phyloP scores from a whole-genome alignment of 2,113 vertebrate species.

The Ellobius talpinus region DNA sequence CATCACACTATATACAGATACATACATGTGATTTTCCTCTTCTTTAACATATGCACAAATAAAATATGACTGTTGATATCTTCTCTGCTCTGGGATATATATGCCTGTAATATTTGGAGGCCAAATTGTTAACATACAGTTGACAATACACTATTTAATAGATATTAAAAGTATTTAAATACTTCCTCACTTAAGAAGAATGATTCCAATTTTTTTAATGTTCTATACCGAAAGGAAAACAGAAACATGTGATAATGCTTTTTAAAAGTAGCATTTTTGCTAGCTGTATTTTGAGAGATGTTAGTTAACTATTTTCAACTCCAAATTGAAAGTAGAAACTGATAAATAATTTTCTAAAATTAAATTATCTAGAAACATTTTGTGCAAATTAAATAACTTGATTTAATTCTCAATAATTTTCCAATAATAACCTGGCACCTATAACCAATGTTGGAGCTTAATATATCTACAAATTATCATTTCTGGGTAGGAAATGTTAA shows the following conservation, averaged over 20 bases:
- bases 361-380: slow-evolving; percentile 51
- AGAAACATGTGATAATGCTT: background rate
- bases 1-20: background rate
- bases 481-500: slow-evolving; percentile 46
- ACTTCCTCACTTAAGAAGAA: background rate
- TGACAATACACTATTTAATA: background rate
- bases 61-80: background rate
- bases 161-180: slow-evolving; percentile 28
- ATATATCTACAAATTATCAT: slow-evolving; percentile 62
- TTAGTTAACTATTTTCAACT: slow-evolving; percentile 44
- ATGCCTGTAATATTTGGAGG: background rate
- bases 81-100: background rate
- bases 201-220: background rate
- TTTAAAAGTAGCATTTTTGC: slow-evolving; percentile 19
- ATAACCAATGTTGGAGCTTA: slow-evolving; percentile 9
- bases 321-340: slow-evolving; percentile 37
- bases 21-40: background rate
- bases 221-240: background rate
- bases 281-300: background rate
- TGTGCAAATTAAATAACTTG: background rate
- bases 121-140: background rate
- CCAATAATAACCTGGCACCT: slow-evolving; percentile 60
- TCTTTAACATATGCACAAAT: background rate
- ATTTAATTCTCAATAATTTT: slow-evolving; percentile 61
- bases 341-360: slow-evolving; percentile 52